A percentile compares a stretch with the other conserved stretches of the same genome.
These are phyloP conservation scores for Ophioninae sp. DNA, from an alignment of 2,888 invertebrate genomes.

Conservation along the genomic window DNA sequence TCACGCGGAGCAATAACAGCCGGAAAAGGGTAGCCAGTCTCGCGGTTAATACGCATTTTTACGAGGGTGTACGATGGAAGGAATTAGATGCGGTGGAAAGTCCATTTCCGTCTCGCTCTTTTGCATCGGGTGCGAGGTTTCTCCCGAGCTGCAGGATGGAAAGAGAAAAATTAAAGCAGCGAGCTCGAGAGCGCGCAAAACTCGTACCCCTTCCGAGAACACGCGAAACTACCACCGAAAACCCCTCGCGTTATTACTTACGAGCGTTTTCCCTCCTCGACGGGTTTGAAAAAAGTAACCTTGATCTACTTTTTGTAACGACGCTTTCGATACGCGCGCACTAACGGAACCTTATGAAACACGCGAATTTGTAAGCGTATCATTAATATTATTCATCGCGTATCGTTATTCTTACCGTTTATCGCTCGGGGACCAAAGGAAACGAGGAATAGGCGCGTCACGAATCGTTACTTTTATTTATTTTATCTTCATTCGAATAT, in stretches of 20 bases:
- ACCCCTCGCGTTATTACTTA: constrained; percentile 30
- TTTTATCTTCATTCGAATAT: no score
- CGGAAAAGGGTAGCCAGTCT: constrained; percentile 28
- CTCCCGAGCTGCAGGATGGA: not conserved
- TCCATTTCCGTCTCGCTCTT: constrained; percentile 20
- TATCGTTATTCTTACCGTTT: no score
- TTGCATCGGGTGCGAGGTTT: constrained; percentile 27
- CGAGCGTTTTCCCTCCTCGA: constrained; percentile 22
- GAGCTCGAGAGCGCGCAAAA: not conserved
- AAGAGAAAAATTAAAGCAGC: not conserved
- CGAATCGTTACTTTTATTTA: no score
- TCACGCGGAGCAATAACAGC: not conserved
- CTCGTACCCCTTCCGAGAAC: constrained; percentile 13
- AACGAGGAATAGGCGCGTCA: no score
- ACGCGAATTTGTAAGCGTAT: not conserved
- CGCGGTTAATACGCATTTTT: constrained; percentile 56
- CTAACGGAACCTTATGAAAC: no score
- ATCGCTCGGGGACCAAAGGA: no score
- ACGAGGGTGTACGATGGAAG: constrained; percentile 39
- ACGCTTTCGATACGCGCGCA: constrained; percentile 14
- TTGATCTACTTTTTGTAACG: constrained; percentile 52
- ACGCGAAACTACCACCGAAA: constrained; percentile 43
- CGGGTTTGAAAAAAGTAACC: constrained; percentile 37
- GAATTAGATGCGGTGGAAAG: constrained; percentile 11
- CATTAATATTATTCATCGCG: no score